These are phyloP conservation scores for Coryphaenoides rupestris DNA, from an alignment of 2,113 vertebrate species.

Conservation along the genomic window DNA sequence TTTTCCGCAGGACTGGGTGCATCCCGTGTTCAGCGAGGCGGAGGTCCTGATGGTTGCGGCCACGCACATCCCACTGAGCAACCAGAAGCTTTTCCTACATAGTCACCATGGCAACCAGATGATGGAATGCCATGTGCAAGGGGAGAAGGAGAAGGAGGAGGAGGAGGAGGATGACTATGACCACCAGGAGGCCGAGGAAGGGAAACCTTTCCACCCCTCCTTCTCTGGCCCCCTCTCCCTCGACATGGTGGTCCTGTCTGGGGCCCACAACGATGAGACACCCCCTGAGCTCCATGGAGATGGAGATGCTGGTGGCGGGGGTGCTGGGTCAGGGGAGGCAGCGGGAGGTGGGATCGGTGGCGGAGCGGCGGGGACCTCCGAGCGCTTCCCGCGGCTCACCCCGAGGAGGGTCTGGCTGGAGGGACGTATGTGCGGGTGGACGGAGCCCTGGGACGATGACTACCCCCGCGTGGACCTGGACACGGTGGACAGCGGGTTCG, in stretches of 20 bases:
- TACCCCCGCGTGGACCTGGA: slow-evolving; percentile 86
- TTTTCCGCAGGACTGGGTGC: slow-evolving; percentile 71
- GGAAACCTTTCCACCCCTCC: slow-evolving; percentile 23
- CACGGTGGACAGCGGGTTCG: slow-evolving; percentile 93
- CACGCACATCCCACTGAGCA: slow-evolving; percentile 1
- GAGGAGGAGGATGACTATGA: not conserved
- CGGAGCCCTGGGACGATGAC: slow-evolving; percentile 70
- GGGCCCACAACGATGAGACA: slow-evolving; percentile 62
- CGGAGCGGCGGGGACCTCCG: slow-evolving; percentile 19
- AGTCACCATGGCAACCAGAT: not conserved
- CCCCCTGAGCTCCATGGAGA: too few species aligned
- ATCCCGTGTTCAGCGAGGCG: slow-evolving; percentile 58
- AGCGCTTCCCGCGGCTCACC: slow-evolving; percentile 12
- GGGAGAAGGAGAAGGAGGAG: slow-evolving; percentile 16
- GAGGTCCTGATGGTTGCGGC: slow-evolving; percentile 52
- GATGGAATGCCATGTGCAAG: slow-evolving; percentile 13
- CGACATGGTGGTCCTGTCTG: slow-evolving; percentile 79
- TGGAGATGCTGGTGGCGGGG: not conserved
- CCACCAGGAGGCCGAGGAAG: too few species aligned
- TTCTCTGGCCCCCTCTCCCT: slow-evolving; percentile 80
- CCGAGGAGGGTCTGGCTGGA: slow-evolving; percentile 73
- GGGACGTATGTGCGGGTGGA: slow-evolving; percentile 63
- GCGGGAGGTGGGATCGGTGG: not conserved
- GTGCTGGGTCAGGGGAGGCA: slow-evolving; percentile 33
- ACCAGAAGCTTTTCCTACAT: slow-evolving; percentile 4